These are phyloP conservation scores for Gephyroberyx darwinii DNA, from an alignment of 2,797 vertebrate species.

Conservation along the genomic window DNA sequence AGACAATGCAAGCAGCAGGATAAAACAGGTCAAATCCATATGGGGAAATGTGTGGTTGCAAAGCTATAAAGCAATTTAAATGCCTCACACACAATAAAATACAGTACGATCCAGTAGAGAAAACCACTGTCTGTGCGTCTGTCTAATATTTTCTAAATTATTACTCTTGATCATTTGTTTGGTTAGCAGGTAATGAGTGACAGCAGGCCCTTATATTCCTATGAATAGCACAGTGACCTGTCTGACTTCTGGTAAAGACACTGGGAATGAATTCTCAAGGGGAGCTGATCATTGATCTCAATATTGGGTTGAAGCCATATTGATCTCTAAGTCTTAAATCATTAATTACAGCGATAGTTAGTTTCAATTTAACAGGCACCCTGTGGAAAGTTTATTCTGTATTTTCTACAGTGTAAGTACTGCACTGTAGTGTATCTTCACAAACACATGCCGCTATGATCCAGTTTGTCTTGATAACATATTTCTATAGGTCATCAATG, in stretches of 20 bases:
- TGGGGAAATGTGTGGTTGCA: conserved; percentile 37
- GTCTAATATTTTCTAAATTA: conserved; percentile 26
- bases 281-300: conserved; percentile 66
- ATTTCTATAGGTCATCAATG: conserved; percentile 52
- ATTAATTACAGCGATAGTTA: conserved; percentile 60
- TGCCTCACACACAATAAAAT: conserved; percentile 4
- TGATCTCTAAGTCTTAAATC: conserved; percentile 65
- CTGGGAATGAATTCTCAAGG: conserved; percentile 41
- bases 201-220: conserved; percentile 36
- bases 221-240: conserved; percentile 13
- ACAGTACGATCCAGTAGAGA: not conserved
- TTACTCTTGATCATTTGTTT: conserved; percentile 36
- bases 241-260: conserved; percentile 68
- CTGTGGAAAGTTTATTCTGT: conserved; percentile 26
- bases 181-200: conserved; percentile 43
- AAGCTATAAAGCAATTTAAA: conserved; percentile 29
- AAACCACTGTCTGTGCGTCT: conserved; percentile 15
- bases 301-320: conserved; percentile 63
- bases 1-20: conserved; percentile 28
- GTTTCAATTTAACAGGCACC: conserved; percentile 46
- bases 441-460: conserved; percentile 43
- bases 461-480: conserved; percentile 54
- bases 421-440: conserved; percentile 16
- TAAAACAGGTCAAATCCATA: conserved; percentile 55
- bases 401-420: conserved; percentile 20